Evolutionary conservation across 1,140 invertebrate genomes (phyloP).

Genomic region (Zaprionus camerounensis): DNA sequence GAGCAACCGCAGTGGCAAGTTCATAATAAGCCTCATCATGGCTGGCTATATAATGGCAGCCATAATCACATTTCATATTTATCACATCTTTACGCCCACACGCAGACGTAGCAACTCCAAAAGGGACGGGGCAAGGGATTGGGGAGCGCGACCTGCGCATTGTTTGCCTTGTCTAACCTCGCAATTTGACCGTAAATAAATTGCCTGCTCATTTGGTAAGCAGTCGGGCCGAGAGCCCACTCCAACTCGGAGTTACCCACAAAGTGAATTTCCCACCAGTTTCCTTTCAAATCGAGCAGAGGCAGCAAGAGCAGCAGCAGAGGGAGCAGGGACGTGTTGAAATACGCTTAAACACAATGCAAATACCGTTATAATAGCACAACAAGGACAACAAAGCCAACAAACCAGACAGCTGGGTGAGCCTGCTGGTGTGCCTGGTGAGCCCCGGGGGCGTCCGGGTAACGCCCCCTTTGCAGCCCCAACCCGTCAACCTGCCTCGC

Average conservation of each 20-base stretch:
- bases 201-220: slow-evolving; percentile 80
- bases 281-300: slow-evolving; percentile 20
- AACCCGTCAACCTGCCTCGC: slow-evolving; percentile 22
- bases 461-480: slow-evolving; percentile 47
- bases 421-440: slow-evolving; percentile 1
- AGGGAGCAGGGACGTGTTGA: slow-evolving; percentile 56
- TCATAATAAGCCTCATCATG: slow-evolving; percentile 79
- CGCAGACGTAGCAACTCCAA: slow-evolving; percentile 11
- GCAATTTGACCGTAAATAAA: slow-evolving; percentile 83
- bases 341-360: slow-evolving; percentile 82
- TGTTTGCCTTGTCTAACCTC: slow-evolving; percentile 77
- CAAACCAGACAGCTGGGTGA: slow-evolving; percentile 67
- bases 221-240: slow-evolving; percentile 28
- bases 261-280: slow-evolving; percentile 59
- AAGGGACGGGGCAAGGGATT: background rate
- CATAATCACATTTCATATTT: slow-evolving; percentile 84
- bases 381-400: slow-evolving; percentile 48
- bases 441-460: slow-evolving; percentile 50
- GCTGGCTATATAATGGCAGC: slow-evolving; percentile 70
- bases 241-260: slow-evolving; percentile 4
- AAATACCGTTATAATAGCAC: slow-evolving; percentile 83
- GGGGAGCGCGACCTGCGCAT: slow-evolving; percentile 50
- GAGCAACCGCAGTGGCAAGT: slow-evolving; percentile 74
- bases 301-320: background rate
- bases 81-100: slow-evolving; percentile 83